Conservation (phyloP, 2,113 vertebrate genomes). For the Phaethon lepturus region DNA sequence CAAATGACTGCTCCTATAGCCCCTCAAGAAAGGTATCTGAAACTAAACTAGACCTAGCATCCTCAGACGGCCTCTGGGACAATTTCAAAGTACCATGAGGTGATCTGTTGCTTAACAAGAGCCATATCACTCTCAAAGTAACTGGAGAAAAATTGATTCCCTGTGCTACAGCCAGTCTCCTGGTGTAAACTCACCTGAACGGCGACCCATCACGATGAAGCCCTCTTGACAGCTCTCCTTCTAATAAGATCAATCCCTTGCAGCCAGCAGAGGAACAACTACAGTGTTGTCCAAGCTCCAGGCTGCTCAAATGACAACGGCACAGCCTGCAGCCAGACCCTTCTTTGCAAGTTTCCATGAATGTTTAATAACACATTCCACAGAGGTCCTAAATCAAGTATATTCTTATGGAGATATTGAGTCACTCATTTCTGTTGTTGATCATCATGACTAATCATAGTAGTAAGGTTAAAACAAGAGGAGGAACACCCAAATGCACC, state of each 20-base stretch:
- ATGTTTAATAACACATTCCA: background rate
- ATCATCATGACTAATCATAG: background rate
- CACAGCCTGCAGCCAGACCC: background rate
- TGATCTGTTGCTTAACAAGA: background rate
- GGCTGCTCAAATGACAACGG: background rate
- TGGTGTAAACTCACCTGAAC: background rate
- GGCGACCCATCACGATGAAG: background rate
- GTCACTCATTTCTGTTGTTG: background rate
- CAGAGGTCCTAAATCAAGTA: background rate
- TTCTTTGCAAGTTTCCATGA: background rate
- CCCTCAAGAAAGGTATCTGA: background rate
- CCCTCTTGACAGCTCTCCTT: background rate
- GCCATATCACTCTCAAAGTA: background rate
- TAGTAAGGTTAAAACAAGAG: background rate
- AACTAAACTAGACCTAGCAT: background rate
- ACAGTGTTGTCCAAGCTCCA: background rate
- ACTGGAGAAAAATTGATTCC: background rate
- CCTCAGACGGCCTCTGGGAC: background rate
- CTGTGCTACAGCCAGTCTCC: background rate
- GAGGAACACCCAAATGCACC: background rate
- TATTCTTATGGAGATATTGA: background rate
- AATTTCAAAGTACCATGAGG: background rate
- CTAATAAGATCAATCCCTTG: background rate
- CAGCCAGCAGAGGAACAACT: background rate
- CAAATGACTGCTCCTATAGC: background rate